Percentiles rank a stretch among this genome's conserved stretches.
Conservation (phyloP, 2,888 invertebrate genomes). For the Sabellastarte sp. region DNA sequence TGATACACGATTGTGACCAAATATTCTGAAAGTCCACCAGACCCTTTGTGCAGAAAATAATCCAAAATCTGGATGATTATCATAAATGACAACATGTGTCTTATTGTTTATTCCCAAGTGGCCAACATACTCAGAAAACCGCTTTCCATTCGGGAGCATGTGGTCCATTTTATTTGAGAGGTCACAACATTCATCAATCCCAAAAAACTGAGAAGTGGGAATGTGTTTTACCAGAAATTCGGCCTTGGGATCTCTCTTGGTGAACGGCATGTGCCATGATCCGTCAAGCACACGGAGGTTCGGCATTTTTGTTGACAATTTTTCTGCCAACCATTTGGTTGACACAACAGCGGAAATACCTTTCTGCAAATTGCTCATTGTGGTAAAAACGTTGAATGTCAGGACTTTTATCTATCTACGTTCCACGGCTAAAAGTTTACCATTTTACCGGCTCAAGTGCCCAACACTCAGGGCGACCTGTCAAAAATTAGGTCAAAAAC, state of each 20-base stretch:
- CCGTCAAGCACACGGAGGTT: conserved; percentile 44
- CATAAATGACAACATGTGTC: conserved; percentile 51
- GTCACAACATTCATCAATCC: conserved; percentile 48
- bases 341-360: conserved; percentile 12
- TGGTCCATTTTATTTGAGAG: conserved; percentile 36
- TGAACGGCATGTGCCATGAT: conserved; percentile 45
- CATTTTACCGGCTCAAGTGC: too few relatives aligned
- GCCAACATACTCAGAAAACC: conserved; percentile 48
- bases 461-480: too few relatives aligned
- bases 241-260: conserved; percentile 34
- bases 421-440: too few relatives aligned
- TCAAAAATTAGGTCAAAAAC: too few relatives aligned
- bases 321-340: conserved; percentile 18
- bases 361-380: too few relatives aligned
- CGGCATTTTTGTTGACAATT: conserved; percentile 7
- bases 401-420: too few relatives aligned
- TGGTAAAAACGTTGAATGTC: too few relatives aligned
- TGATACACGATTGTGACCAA: conserved; percentile 46
- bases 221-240: conserved; percentile 48
- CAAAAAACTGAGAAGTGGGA: conserved; percentile 50
- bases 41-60: conserved; percentile 46
- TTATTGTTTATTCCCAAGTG: conserved; percentile 44
- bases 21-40: conserved; percentile 52
- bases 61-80: conserved; percentile 40
- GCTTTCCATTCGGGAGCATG: conserved; percentile 40